These are phyloP conservation scores for Orthonyx spaldingii DNA, from an alignment of 2,113 vertebrate species.

Conservation along the genomic window DNA sequence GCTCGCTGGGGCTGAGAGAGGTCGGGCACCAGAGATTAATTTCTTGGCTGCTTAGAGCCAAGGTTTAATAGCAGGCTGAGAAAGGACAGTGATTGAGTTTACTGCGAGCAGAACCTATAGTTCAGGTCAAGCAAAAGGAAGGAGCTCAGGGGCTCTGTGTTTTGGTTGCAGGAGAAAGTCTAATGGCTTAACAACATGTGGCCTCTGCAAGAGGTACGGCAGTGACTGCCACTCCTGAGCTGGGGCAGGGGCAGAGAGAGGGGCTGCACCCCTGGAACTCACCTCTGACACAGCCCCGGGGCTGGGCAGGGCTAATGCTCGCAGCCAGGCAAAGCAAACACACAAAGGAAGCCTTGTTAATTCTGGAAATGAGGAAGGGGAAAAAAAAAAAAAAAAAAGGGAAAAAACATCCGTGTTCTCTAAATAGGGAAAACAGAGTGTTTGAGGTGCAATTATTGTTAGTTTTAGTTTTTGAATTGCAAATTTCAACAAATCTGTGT, in stretches of 20 bases:
- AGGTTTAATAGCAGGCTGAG: slow-evolving; percentile 68
- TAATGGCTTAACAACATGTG: slow-evolving; percentile 58
- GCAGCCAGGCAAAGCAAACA: not conserved
- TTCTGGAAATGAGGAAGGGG: not conserved
- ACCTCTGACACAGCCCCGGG: not conserved
- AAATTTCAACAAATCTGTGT: not conserved
- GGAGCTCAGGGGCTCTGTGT: not conserved
- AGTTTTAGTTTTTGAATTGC: not conserved
- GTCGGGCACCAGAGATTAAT: slow-evolving; percentile 57
- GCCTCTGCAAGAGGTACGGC: not conserved
- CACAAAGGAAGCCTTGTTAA: not conserved
- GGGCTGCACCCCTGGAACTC: not conserved
- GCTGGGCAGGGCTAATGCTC: not conserved
- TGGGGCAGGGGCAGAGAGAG: not conserved
- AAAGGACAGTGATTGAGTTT: slow-evolving; percentile 70
- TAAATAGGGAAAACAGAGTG: not conserved
- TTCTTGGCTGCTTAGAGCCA: slow-evolving; percentile 67
- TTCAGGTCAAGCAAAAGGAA: slow-evolving; percentile 54
- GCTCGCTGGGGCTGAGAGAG: slow-evolving; percentile 25
- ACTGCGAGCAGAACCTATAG: slow-evolving; percentile 13
- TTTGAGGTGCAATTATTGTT: not conserved
- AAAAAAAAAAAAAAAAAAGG: too few species aligned
- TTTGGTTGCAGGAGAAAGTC: slow-evolving; percentile 14
- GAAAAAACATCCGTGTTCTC: not conserved
- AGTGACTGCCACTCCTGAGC: not conserved